phyloP scores from a whole-genome alignment of 2,113 vertebrate genomes.

The Pitta sordida region DNA sequence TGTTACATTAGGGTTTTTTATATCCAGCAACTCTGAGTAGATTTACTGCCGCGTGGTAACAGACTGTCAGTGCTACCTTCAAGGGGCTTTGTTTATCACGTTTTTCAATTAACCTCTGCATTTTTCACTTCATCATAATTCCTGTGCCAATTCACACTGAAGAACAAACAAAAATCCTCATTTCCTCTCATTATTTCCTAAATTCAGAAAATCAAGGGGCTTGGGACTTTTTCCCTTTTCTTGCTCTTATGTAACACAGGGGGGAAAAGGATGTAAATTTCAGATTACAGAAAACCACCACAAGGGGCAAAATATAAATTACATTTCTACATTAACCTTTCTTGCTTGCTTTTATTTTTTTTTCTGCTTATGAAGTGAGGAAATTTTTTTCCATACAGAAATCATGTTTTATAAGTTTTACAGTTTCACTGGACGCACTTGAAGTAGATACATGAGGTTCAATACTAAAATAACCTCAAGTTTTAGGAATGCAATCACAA shows the following conservation, averaged over 20 bases:
- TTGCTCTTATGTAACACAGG: neutral
- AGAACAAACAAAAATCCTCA: constrained; percentile 78
- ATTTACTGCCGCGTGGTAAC: constrained; percentile 68
- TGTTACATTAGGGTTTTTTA: constrained; percentile 69
- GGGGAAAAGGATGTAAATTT: constrained; percentile 70
- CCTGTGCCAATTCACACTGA: constrained; percentile 79
- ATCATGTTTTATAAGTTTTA: neutral
- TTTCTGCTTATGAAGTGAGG: neutral
- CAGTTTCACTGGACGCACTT: neutral
- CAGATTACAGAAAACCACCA: constrained; percentile 71
- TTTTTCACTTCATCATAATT: constrained; percentile 87
- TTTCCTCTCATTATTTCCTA: constrained; percentile 71
- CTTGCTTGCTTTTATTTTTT: constrained; percentile 6
- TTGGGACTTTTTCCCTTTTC: neutral
- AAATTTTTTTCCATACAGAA: neutral
- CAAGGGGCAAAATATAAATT: constrained; percentile 75
- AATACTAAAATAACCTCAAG: neutral
- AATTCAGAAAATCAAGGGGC: constrained; percentile 65
- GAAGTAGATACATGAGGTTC: neutral
- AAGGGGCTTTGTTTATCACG: constrained; percentile 87
- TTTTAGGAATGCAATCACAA: neutral
- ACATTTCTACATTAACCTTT: constrained; percentile 71
- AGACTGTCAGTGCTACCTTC: constrained; percentile 73
- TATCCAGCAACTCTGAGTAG: constrained; percentile 78
- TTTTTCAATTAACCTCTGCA: constrained; percentile 96